These are phyloP conservation scores for Boulengeromyrus knoepffleri DNA, from an alignment of 2,113 vertebrate species.

Conservation along the genomic window DNA sequence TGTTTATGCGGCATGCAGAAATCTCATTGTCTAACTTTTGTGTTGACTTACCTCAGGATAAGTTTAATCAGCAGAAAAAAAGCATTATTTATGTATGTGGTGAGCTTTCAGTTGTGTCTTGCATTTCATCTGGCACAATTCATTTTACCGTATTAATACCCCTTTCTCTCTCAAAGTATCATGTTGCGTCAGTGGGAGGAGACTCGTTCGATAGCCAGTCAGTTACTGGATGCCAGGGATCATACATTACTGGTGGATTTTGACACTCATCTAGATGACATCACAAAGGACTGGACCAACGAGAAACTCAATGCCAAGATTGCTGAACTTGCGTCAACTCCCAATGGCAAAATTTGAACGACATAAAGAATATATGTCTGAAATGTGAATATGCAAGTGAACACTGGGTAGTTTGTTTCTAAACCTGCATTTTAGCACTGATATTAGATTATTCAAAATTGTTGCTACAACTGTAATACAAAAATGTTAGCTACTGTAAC, in stretches of 20 bases:
- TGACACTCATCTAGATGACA: slow-evolving; percentile 82
- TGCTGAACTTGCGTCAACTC: slow-evolving; percentile 63
- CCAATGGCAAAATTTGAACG: slow-evolving; percentile 62
- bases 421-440: not conserved
- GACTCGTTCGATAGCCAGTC: slow-evolving; percentile 63
- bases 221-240: slow-evolving; percentile 68
- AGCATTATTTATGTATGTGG: not conserved
- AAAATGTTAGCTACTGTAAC: not conserved
- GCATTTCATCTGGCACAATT: not conserved
- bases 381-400: not conserved
- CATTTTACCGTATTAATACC: not conserved
- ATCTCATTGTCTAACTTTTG: not conserved
- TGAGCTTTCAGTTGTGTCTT: not conserved
- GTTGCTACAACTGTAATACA: not conserved
- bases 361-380: slow-evolving; percentile 20
- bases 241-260: slow-evolving; percentile 74
- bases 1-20: not conserved
- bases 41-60: not conserved
- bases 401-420: not conserved
- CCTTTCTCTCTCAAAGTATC: slow-evolving; percentile 55
- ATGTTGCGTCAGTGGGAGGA: slow-evolving; percentile 87
- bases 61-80: not conserved
- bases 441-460: not conserved
- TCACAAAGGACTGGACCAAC: slow-evolving; percentile 85
- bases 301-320: slow-evolving; percentile 73